Evolutionary conservation across 2,113 vertebrate species (phyloP), one percentile per base, ranked within the genome.

Genomic region (Damaliscus lunatus): DNA sequence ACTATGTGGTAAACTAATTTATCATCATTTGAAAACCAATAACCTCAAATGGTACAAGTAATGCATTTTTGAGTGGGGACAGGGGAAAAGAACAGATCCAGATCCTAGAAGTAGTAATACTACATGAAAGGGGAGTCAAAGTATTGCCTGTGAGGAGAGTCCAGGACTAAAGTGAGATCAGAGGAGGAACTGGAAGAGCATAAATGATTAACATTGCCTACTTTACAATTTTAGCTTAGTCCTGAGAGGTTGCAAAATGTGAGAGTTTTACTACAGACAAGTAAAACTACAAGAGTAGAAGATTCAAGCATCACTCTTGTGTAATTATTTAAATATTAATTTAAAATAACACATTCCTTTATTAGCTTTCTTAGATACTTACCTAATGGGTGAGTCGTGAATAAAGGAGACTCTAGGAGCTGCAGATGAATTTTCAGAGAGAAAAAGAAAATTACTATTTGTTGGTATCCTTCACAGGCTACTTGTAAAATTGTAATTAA

Each of bases 361-460:
- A 83, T 62, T 91, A 77, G 1, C 60, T 95, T 90, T 92, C 25
- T 86, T 82, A 91, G 53, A 94, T 83, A 97, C 80, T 93, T 91
- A 98, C 96, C 78, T 83, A n/a, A 31, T 13, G 43, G 84, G 5
- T 46, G 55, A 52, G 52, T 78, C 8, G 3, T 16, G 7, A 84
- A 71, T 19, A 59, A 0, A 5, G 2, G 13, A 3, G 8, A 5
- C 46, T 90, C 7, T 31, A 3, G 77, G 59, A 82, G 2, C 71
- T 96, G 36, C 12, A 60, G 29, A 29, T 90, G 59, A 50, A 91
- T 85, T 36, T 93, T 78, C 53, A 94, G 81, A 90, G 50, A 89
- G 83, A 95, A 92, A 92, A 95, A 86, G 40, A 91, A 97, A 96
- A 95, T 97, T 31, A 96, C 13, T 83, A 77, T 64, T 91, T 88